These are phyloP conservation scores for Zhuqinia jingwanae DNA, from an alignment of 2,888 invertebrate species.

Conservation along the genomic window DNA sequence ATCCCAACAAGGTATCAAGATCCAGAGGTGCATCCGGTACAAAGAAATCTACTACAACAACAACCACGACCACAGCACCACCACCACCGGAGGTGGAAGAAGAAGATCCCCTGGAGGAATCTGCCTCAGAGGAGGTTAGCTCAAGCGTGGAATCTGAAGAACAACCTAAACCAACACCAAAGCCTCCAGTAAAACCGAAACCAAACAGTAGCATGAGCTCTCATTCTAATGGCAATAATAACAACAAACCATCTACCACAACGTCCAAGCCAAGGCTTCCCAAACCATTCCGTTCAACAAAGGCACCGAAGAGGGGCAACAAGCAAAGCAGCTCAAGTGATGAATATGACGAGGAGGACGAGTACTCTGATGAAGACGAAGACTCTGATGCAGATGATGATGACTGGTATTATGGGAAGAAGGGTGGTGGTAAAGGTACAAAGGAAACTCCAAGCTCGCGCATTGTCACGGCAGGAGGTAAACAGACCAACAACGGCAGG, in stretches of 20 bases:
- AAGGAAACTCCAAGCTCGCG: neutral
- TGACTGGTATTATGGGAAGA: slow-evolving; percentile 15
- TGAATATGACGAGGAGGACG: slow-evolving; percentile 43
- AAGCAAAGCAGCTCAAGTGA: slow-evolving; percentile 17
- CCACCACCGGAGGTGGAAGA: neutral
- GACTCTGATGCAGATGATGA: slow-evolving; percentile 42
- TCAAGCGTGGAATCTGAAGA: slow-evolving; percentile 2
- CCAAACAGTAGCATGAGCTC: too few species aligned
- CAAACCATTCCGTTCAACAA: slow-evolving; percentile 60
- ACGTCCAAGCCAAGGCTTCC: slow-evolving; percentile 55
- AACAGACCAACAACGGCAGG: neutral
- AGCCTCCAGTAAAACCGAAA: too few species aligned
- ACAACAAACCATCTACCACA: slow-evolving; percentile 21
- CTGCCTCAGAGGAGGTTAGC: slow-evolving; percentile 55
- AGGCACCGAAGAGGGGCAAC: neutral
- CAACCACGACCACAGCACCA: neutral
- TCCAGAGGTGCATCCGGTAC: slow-evolving; percentile 13
- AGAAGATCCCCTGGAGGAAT: slow-evolving; percentile 30
- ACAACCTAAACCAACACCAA: slow-evolving; percentile 18
- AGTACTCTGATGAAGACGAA: slow-evolving; percentile 33
- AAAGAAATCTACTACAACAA: neutral
- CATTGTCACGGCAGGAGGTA: neutral
- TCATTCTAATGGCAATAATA: neutral
- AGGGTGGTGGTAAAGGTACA: neutral
- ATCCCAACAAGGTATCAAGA: neutral